Evolutionary conservation across 2,113 vertebrate genomes (phyloP).

Genomic region (Ciconia boyciana): DNA sequence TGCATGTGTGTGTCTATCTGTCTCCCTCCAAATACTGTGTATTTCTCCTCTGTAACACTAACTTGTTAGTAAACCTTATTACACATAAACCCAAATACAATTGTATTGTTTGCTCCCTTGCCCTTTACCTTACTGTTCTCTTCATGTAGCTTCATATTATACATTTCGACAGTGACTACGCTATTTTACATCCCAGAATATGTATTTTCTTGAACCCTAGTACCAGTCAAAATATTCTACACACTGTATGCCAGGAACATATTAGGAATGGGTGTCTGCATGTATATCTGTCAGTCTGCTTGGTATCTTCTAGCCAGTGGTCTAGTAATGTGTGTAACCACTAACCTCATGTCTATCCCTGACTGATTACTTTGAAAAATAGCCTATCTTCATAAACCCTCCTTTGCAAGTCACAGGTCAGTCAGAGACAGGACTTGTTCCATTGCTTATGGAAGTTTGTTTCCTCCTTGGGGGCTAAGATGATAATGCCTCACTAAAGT

Average conservation of each 20-base stretch:
- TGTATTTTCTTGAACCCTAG: neutral
- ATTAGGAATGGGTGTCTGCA: neutral
- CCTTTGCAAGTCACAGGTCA: neutral
- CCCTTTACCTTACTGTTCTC: neutral
- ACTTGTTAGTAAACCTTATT: neutral
- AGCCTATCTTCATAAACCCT: neutral
- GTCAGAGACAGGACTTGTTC: neutral
- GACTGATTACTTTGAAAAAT: neutral
- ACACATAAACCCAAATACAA: neutral
- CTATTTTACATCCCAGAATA: neutral
- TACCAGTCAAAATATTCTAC: neutral
- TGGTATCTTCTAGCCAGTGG: neutral
- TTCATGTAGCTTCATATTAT: neutral
- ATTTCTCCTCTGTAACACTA: neutral
- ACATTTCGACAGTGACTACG: neutral
- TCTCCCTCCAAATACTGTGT: neutral
- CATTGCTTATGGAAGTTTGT: neutral
- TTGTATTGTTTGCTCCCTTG: neutral
- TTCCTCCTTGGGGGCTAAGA: neutral
- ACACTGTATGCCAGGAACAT: accelerated
- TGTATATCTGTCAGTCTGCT: neutral
- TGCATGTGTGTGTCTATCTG: neutral
- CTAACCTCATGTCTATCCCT: neutral
- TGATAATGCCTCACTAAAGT: neutral
- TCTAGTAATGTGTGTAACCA: neutral